These are phyloP conservation scores for Imbricaverruca yamaguchii DNA, from an alignment of 2,888 invertebrate species.

Conservation along the genomic window DNA sequence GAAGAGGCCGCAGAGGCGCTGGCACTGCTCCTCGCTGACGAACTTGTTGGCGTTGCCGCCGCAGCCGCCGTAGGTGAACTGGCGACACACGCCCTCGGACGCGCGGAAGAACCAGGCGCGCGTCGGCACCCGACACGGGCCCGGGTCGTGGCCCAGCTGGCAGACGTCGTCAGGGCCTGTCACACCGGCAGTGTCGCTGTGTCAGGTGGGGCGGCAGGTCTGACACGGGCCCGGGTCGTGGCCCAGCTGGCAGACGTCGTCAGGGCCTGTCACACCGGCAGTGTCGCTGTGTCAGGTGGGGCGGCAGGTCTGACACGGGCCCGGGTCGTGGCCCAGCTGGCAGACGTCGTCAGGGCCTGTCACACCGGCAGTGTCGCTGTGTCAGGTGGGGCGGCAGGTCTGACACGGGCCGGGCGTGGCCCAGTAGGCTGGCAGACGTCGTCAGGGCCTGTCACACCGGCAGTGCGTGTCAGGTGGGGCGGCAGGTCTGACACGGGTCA, in stretches of 20 bases:
- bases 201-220: no score
- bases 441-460: no score
- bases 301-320: constrained; percentile 47
- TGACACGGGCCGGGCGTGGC: no score
- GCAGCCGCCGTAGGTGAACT: constrained; percentile 79
- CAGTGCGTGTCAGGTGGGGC: no score
- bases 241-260: constrained; percentile 53
- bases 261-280: no score
- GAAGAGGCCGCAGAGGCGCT: constrained; percentile 51
- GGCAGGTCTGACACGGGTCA: no score
- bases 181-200: no score
- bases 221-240: constrained; percentile 50
- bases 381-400: no score
- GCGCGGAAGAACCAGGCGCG: constrained; percentile 69
- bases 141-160: constrained; percentile 54
- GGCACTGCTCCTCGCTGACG: constrained; percentile 66
- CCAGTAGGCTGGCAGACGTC: no score
- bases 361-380: no score
- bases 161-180: constrained; percentile 45
- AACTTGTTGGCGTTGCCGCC: constrained; percentile 84
- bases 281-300: no score
- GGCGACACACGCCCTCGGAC: constrained; percentile 58
- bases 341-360: constrained; percentile 45
- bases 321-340: constrained; percentile 54
- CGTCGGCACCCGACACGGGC: constrained; percentile 50